Evolutionary conservation across 2,888 invertebrate genomes (phyloP).

Genomic region (Trachelus iudaicus): DNA sequence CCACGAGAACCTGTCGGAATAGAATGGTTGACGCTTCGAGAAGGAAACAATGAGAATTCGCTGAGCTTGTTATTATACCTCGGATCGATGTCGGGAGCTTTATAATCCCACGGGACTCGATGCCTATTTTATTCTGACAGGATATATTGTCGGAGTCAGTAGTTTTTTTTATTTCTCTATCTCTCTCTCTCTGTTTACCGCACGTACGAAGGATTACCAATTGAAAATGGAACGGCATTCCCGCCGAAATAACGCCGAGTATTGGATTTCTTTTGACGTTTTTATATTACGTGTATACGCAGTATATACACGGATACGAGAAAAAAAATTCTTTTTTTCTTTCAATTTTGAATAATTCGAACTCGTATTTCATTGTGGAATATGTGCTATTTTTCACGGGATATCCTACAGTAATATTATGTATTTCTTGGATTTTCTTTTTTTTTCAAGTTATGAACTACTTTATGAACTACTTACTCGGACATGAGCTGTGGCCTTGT

Average conservation of each 20-base stretch:
- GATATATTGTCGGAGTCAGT: slow-evolving; percentile 14
- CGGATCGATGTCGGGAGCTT: not conserved
- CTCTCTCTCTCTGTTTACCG: not conserved
- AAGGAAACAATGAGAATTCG: not conserved
- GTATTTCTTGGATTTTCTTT: not conserved
- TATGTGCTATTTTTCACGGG: not conserved
- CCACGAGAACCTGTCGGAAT: slow-evolving; percentile 31
- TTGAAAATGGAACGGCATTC: not conserved
- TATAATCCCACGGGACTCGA: not conserved
- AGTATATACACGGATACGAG: not conserved
- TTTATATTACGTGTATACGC: not conserved
- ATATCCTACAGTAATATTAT: not conserved
- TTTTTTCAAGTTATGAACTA: no score
- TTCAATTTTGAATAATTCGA: not conserved
- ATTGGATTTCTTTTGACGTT: slow-evolving; percentile 1
- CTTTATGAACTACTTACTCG: not conserved
- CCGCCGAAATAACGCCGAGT: not conserved
- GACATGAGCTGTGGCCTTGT: not conserved
- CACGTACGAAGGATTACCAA: not conserved
- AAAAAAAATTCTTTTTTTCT: not conserved
- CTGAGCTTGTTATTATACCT: not conserved
- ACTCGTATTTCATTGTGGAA: not conserved
- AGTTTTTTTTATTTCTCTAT: not conserved
- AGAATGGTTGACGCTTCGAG: not conserved
- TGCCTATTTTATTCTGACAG: slow-evolving; percentile 2